Base-by-base conservation (phyloP, 2,888 invertebrate genomes). In the Cancer borealis region DNA sequence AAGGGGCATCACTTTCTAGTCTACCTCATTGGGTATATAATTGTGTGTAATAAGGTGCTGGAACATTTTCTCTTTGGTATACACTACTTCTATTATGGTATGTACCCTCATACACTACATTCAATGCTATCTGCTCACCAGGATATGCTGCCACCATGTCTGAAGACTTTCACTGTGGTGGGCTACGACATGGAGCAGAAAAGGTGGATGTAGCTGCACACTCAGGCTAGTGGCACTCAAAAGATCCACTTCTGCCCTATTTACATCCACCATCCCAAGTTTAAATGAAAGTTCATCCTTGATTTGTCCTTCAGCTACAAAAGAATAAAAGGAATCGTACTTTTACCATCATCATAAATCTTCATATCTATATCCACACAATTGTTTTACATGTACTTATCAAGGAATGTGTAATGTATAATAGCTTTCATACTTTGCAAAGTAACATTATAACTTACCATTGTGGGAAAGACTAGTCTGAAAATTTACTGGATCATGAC, bases 151-250 rank as follows among this genome's bases (percentile, higher is more conserved):
- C 92, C 92, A 79, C 92, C 30, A 26, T 45, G 45, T 45, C 8
- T 73, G 45, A 21, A 91, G 45, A 46, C 91, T 91, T n/a, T 45
- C 30, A 17, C 45, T 91, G 73, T 91, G 92, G 46, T 92, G 90
- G 46, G 92, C 94, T 49, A 79, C 49, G 92, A 60, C 66, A 39
- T 94, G 92, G 6, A 94, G 60, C 30, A 94, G 21, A 60, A 94
- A 94, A 21, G 94, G 94, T 21, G 94, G 87, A 46, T 94, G 90
- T 14, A 94, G 94, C 45, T 92, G 92, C 17, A 94, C 73, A 66
- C 26, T 94, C 49, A 94, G 14, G 73, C 92, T 89, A 60, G 79
- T 79, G 14, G 79, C 66, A 84, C 92, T 92, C 17, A 94, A 30
- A 10, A 94, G 46, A 84, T 94, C 94, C 87, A 94, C 21, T 30